Base-by-base conservation (phyloP, 1,140 invertebrate genomes). In the Thereuonema tuberculata region DNA sequence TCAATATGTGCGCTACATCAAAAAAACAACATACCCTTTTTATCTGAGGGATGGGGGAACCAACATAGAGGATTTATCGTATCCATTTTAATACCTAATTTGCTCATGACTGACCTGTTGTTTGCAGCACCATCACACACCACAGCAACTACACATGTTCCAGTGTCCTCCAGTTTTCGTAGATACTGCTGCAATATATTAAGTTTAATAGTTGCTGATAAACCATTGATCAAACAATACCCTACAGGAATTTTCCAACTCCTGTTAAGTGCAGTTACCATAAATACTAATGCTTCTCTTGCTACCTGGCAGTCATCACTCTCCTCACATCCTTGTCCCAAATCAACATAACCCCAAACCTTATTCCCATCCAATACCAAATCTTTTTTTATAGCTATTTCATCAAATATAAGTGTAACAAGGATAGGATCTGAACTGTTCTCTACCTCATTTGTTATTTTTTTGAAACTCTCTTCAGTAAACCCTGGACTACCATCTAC, bases 401-500 rank as follows among this genome's bases (percentile, higher is more conserved):
- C 63, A 62, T 62, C 63, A 1, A 64, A 50, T 29, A 64, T 29
- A 21, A 63, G 56, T 25, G 53, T 24, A 59, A 28, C 63, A 52
- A 62, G 1, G 25, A 62, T 23, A 2, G 37, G 28, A 14, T 59
- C 17, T 27, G 26, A 52, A 15, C 27, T 49, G 53, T 46, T 27
- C 27, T 56, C 1, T 52, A 46, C 37, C 62, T 67, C 66, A 60
- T 46, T 31, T 66, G 69, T 67, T 49, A 75, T 62, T 56, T 64
- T 63, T 21, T 66, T 23, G 26, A 76, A 68, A 37, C 69, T 63
- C 65, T 75, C 68, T 63, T 63, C 50, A 17, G 66, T 71, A 61
- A 74, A 74, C 5, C 72, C 72, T 54, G 72, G 71, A 43, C 62
- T 56, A 20, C 69, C 71, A 61, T 73, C 63, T 17, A 70, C 66